phyloP scores from a whole-genome alignment of 2,888 invertebrate genomes.

The Herminia tarsipennalis region DNA sequence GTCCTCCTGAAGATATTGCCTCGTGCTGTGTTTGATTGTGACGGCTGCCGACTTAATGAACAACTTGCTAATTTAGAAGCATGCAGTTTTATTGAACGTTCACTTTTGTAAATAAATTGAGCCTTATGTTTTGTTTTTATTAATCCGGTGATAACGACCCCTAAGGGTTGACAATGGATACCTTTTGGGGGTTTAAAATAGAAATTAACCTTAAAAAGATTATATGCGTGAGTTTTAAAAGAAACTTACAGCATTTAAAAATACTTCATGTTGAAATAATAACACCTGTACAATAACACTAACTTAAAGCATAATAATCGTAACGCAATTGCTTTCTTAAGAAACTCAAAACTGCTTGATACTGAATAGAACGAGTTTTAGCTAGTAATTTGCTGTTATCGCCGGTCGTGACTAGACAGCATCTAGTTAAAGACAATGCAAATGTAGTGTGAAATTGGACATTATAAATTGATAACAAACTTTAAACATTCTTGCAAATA shows the following conservation, averaged over 20 bases:
- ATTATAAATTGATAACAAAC: conserved; percentile 43
- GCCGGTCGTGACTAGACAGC: conserved; percentile 37
- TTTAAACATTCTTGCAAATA: conserved; percentile 9
- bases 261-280: no score
- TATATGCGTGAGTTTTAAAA: no score
- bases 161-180: no score
- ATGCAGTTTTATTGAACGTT: neutral
- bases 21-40: conserved; percentile 38
- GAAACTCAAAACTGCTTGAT: conserved; percentile 25
- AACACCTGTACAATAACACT: no score
- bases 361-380: conserved; percentile 27
- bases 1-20: conserved; percentile 57
- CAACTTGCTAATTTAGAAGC: conserved; percentile 2
- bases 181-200: no score
- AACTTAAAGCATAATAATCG: no score
- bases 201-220: neutral
- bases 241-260: neutral
- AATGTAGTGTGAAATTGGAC: conserved; percentile 67
- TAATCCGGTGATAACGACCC: no score
- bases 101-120: neutral
- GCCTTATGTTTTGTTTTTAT: no score
- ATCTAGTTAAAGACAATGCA: conserved; percentile 46
- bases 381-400: conserved; percentile 42
- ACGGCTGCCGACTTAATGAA: conserved; percentile 29
- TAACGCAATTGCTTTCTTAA: conserved; percentile 29